Evolutionary conservation across 2,113 vertebrate species (phyloP), one percentile per base, ranked within the genome.

Genomic region (Zosterops pallidus): DNA sequence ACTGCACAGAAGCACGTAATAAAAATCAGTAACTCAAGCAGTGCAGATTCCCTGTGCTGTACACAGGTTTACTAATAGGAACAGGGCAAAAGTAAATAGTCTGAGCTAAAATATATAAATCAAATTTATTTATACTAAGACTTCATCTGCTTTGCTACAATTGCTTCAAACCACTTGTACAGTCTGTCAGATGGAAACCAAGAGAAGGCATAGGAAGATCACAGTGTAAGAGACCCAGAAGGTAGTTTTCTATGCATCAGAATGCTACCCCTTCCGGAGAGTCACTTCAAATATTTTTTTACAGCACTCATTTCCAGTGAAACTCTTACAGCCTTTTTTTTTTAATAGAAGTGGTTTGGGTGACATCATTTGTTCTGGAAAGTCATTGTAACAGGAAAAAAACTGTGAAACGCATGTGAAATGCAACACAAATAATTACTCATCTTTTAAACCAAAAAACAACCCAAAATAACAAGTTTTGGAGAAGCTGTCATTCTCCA

Each of bases 1-100:
- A 62, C 20, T 0, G 0, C 49, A 55, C 9, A 67, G 42, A 83
- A 57, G 7, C 5, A 2, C 4, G 3, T 8, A 44, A 81, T 5
- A 68, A 57, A 65, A 65, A 23, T 8, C 68, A 74, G 2, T 24
- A 60, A 33, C 9, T 41, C 63, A 7, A 79, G 35, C 35, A 76
- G 33, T 1, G 14, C 35, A 77, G 26, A 75, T 52, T 23, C 67
- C 53, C 77, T 67, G 25, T 41, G 56, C 62, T 76, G 44, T 28
- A 75, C n/a, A 80, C 25, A 62, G 49, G 62, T n/a, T 52, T 64
- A 78, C 39, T 33, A 42, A 87, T 1, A 94, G 50, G 19, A 83
- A 79, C 11, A 65, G 23, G 28, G 52, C 13, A 90, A 62, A 91
- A 87, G 53, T n/a, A 92, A 80, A 75, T 9, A 78, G n/a, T 12